These are phyloP conservation scores for Anastrepha obliqua DNA, from an alignment of 1,140 invertebrate species.

Conservation along the genomic window DNA sequence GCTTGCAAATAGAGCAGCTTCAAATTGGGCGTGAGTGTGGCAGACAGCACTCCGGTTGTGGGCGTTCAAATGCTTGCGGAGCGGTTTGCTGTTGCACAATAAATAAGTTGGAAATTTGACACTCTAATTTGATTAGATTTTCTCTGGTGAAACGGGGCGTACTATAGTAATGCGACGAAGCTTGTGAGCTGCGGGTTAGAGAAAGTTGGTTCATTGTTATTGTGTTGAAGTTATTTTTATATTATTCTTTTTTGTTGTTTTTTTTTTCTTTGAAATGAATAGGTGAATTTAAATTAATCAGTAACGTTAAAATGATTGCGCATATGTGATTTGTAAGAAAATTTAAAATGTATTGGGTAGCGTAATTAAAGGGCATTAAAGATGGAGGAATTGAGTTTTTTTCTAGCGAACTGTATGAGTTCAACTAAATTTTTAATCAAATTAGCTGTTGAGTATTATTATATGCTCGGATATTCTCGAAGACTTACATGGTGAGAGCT, in stretches of 20 bases:
- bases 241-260: too few relatives aligned
- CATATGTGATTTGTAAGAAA: too few relatives aligned
- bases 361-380: too few relatives aligned
- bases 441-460: too few relatives aligned
- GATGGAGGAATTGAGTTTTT: too few relatives aligned
- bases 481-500: too few relatives aligned
- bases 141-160: background rate
- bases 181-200: background rate
- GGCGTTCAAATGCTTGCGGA: background rate
- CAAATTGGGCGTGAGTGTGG: conserved; percentile 34
- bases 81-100: conserved; percentile 23
- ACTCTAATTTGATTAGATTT: conserved; percentile 52
- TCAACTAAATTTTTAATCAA: too few relatives aligned
- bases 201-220: background rate
- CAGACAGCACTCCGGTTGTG: conserved; percentile 9
- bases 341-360: too few relatives aligned
- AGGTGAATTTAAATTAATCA: background rate
- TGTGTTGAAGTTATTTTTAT: background rate
- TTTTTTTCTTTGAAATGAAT: background rate
- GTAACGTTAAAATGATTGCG: too few relatives aligned
- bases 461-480: too few relatives aligned
- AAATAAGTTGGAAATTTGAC: conserved; percentile 52
- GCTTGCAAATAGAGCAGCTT: conserved; percentile 30
- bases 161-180: background rate
- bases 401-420: too few relatives aligned